phyloP scores from a whole-genome alignment of 2,113 vertebrate species.

The Mormyrus lacerda region DNA sequence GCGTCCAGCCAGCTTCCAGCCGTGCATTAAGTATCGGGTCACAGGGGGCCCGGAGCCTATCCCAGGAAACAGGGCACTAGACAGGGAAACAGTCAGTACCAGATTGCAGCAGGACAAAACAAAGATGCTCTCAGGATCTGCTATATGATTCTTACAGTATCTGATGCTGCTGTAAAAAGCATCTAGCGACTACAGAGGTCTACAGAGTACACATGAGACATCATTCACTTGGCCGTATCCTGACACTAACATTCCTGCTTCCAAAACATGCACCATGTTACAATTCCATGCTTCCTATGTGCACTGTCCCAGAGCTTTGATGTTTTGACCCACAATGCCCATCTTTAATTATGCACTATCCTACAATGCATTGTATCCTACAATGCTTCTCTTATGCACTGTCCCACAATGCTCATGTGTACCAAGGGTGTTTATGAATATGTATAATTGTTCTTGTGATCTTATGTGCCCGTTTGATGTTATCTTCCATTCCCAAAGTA shows the following conservation, averaged over 20 bases:
- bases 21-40: not conserved
- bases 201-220: not conserved
- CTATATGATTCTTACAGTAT: not conserved
- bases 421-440: not conserved
- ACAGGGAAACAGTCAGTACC: not conserved
- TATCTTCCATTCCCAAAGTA: not conserved
- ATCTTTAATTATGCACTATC: not conserved
- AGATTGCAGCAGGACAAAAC: not conserved
- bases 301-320: not conserved
- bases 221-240: not conserved
- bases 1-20: not conserved
- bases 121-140: not conserved
- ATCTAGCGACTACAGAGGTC: not conserved
- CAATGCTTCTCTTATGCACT: not conserved
- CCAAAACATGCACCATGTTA: not conserved
- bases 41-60: not conserved
- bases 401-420: not conserved
- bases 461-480: not conserved
- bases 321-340: not conserved
- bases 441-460: not conserved
- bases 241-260: not conserved
- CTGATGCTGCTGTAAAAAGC: not conserved
- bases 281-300: not conserved
- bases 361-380: not conserved
- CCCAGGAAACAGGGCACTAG: not conserved